Percentiles rank a stretch among this genome's conserved stretches.
phyloP scores from a whole-genome alignment of 2,888 invertebrate species.

The Dicyrtomina minuta region DNA sequence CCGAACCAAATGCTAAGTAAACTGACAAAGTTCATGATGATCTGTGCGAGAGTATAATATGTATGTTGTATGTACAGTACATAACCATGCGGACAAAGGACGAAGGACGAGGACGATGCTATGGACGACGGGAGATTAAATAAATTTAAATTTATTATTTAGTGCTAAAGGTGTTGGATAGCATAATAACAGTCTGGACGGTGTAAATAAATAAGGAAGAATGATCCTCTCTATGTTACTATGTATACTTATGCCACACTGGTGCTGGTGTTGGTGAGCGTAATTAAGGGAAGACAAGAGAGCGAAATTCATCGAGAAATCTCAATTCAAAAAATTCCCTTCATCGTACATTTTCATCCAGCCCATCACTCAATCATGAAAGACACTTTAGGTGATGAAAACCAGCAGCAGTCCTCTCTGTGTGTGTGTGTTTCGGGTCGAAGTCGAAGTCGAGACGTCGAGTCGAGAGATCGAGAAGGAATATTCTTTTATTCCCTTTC shows the following conservation, averaged over 20 bases:
- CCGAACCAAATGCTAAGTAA: no score
- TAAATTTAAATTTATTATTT: background rate
- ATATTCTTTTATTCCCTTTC: no score
- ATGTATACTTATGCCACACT: no score
- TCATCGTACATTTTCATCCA: slow-evolving; percentile 2
- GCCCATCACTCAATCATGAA: slow-evolving; percentile 1
- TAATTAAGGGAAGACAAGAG: background rate
- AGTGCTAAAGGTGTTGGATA: slow-evolving; percentile 14
- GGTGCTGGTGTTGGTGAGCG: no score
- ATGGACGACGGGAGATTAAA: background rate
- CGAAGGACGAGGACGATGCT: background rate
- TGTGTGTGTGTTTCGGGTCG: no score
- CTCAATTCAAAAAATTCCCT: background rate
- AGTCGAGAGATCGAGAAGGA: no score
- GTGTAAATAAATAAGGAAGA: no score
- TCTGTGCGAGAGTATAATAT: background rate
- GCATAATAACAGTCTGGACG: background rate
- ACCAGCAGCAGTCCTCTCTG: no score
- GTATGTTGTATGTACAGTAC: background rate
- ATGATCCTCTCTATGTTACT: no score
- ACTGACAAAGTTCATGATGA: no score
- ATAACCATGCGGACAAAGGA: background rate
- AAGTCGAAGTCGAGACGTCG: no score
- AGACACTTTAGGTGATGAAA: slow-evolving; percentile 8
- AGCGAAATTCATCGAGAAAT: slow-evolving; percentile 2